A percentile compares a stretch with the other conserved stretches of the same genome.
Conservation (phyloP, 2,113 vertebrate genomes). For the Colaptes auratus region DNA sequence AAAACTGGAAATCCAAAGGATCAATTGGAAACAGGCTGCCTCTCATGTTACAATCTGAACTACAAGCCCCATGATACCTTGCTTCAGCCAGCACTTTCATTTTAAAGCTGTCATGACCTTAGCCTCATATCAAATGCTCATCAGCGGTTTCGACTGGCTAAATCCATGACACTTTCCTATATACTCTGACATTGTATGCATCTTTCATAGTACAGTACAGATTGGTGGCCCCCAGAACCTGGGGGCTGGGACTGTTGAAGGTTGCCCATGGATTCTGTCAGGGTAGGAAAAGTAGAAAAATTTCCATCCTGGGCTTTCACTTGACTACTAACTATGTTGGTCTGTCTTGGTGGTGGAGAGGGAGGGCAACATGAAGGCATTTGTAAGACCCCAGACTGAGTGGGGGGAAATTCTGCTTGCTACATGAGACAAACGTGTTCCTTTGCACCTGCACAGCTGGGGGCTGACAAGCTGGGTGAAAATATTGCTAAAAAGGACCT, state of each 20-base stretch:
- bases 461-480: not conserved
- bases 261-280: accelerated
- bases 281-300: accelerated
- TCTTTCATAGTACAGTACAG: accelerated
- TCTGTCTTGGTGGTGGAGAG: not conserved
- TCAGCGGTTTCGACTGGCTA: too few species aligned
- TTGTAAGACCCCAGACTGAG: not conserved
- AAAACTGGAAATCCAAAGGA: too few species aligned
- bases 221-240: not conserved
- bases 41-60: too few species aligned
- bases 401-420: too few species aligned
- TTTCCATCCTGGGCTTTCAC: not conserved
- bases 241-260: accelerated
- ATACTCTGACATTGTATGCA: accelerated
- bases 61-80: too few species aligned
- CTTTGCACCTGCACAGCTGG: too few species aligned
- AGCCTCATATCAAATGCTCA: too few species aligned
- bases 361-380: accelerated
- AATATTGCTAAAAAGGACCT: not conserved
- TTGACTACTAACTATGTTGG: accelerated
- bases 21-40: too few species aligned
- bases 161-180: not conserved
- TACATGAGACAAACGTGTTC: not conserved
- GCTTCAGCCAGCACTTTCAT: too few species aligned
- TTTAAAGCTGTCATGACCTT: too few species aligned